These are phyloP conservation scores for Drosophila triauraria DNA, from an alignment of 1,140 invertebrate genomes.

Conservation along the genomic window DNA sequence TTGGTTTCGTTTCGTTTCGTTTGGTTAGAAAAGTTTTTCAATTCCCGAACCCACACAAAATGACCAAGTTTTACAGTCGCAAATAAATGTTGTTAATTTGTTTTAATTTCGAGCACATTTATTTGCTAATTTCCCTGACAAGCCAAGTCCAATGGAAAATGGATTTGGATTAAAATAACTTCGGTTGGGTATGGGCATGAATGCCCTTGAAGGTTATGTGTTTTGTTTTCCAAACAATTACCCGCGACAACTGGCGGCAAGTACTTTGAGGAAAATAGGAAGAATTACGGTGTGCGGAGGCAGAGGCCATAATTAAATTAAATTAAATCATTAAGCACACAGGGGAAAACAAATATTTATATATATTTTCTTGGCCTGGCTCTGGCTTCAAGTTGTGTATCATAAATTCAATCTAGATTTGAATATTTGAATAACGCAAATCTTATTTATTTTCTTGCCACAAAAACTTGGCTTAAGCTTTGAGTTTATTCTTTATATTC, in stretches of 20 bases:
- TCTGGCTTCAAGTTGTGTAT: background rate
- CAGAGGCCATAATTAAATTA: background rate
- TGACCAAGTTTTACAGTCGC: constrained; percentile 72
- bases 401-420: too few relatives aligned
- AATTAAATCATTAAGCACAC: constrained; percentile 7
- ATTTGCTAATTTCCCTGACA: constrained; percentile 62
- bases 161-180: constrained; percentile 44
- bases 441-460: too few relatives aligned
- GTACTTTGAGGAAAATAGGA: background rate
- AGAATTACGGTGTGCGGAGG: background rate
- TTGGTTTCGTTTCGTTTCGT: constrained; percentile 4
- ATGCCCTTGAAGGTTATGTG: constrained; percentile 18
- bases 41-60: constrained; percentile 62
- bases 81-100: constrained; percentile 82
- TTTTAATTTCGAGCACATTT: constrained; percentile 73
- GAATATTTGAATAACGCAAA: too few relatives aligned
- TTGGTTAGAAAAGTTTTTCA: constrained; percentile 68
- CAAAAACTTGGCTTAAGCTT: too few relatives aligned
- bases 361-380: background rate
- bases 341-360: background rate
- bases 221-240: constrained; percentile 48
- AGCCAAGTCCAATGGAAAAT: constrained; percentile 39
- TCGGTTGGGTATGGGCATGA: background rate
- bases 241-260: constrained; percentile 11
- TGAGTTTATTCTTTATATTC: too few relatives aligned